Evolutionary conservation across 1,140 invertebrate species (phyloP).

Genomic region (Riptortus pedestris): DNA sequence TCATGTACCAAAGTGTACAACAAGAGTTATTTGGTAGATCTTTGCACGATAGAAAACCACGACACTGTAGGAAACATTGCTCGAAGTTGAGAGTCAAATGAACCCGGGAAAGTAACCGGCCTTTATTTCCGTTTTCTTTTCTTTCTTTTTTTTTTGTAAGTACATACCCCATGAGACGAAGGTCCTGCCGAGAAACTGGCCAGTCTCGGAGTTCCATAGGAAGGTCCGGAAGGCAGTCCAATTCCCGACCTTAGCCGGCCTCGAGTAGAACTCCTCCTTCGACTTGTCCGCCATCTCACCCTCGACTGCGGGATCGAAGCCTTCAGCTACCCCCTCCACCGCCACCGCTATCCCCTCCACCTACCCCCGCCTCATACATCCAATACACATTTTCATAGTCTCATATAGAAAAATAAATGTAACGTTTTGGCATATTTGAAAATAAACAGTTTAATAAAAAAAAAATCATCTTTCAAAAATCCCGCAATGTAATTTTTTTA

Average conservation of each 20-base stretch:
- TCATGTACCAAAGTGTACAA: no score
- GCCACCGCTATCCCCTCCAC: neutral
- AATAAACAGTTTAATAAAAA: no score
- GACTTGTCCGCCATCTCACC: conserved; percentile 29
- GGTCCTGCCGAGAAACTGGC: conserved; percentile 75
- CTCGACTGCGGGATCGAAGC: conserved; percentile 13
- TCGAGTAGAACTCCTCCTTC: conserved; percentile 56
- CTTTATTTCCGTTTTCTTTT: no score
- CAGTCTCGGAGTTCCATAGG: conserved; percentile 79
- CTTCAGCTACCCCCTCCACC: neutral
- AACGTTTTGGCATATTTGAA: no score
- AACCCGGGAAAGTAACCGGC: no score
- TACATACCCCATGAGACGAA: conserved; percentile 82
- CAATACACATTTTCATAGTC: neutral
- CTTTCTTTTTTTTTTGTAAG: neutral
- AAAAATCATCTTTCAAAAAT: no score
- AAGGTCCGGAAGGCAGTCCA: conserved; percentile 76
- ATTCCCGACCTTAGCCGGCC: conserved; percentile 66
- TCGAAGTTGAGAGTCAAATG: no score
- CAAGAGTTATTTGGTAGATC: no score
- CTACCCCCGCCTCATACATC: neutral
- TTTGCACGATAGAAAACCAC: no score
- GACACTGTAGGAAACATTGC: no score
- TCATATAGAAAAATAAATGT: no score
- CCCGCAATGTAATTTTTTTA: no score